Base-by-base conservation (phyloP, 2,113 vertebrate genomes). In the Garra rufa region DNA sequence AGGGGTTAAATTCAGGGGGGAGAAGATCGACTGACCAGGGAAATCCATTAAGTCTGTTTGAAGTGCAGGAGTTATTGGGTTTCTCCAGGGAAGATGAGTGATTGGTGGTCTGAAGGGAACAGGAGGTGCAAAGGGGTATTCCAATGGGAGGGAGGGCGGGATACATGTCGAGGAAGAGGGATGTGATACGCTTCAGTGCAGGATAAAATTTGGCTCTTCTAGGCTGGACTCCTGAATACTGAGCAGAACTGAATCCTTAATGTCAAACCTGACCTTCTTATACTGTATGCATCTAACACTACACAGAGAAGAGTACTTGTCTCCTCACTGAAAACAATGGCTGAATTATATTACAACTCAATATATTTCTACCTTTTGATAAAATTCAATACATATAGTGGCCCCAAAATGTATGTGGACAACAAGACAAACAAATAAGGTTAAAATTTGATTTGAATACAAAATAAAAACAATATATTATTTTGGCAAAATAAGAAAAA, bases 181-280 rank as follows among this genome's bases (percentile, higher is more conserved):
- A 83, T 46, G 86, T 89, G 90, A 92, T 92, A 85, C 88, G 91
- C 91, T 94, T 92, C 92, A 94, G 80, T 88, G 91, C 90, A 87
- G 92, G 93, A 92, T 94, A 93, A 94, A 94, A 94, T 93, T 93
- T 90, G 90, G 87, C 91, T 90, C 88, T 82, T 82, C 74, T 90
- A 89, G 90, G 85, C 82, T 87, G 89, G 83, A 88, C 83, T 91
- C 21, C 85, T 89, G 90, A 91, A 89, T 86, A 43, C 84, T 87
- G 89, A 89, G 87, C 91, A 89, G 89, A 89, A 88, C 82, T 75
- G 75, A 81, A 86, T 83, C 74, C 88, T 89, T 76, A 83, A 28
- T 76, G 30, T 86, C 44, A 84, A 83, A 88, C 82, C 81, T 38
- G 44, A 57, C 52, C 41, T 44, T 61, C 69, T 85, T 74, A 44